A percentile compares a stretch with the other conserved stretches of the same genome.
phyloP scores from a whole-genome alignment of 2,113 vertebrate species.

The Corythaeola cristata region DNA sequence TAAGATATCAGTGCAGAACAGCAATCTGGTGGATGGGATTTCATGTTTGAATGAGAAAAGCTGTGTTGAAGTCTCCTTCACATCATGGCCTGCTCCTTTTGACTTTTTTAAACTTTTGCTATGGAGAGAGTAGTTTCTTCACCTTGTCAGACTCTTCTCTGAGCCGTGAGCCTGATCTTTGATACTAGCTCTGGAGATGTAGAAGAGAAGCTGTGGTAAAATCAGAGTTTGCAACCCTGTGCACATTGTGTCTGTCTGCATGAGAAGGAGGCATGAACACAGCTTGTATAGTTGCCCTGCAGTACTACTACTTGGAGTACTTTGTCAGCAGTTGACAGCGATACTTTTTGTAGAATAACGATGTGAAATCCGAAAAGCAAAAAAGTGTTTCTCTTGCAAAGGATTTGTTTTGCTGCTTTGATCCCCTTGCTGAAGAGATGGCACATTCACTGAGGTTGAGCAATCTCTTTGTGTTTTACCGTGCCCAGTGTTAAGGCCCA shows the following conservation, averaged over 20 bases:
- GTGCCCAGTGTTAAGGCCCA: background rate
- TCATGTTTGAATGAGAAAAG: background rate
- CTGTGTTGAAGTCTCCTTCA: background rate
- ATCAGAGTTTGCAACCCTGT: background rate
- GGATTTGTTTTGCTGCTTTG: background rate
- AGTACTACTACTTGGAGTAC: background rate
- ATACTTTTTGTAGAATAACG: background rate
- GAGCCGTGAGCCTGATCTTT: background rate
- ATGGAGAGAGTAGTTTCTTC: background rate
- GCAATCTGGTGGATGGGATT: background rate
- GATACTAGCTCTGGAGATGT: background rate
- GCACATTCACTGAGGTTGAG: background rate
- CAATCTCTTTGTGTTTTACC: background rate
- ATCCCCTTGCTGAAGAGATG: background rate
- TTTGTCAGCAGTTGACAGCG: background rate
- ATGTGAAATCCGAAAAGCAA: background rate
- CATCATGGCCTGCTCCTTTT: background rate
- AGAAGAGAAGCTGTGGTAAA: background rate
- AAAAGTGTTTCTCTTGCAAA: background rate
- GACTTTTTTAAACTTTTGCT: background rate
- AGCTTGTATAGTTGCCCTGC: background rate
- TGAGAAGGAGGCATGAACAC: background rate
- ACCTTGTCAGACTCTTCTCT: background rate
- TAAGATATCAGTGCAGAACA: background rate
- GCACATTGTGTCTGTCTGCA: background rate